These are phyloP conservation scores for Sisyra terminalis DNA, from an alignment of 2,888 invertebrate species.

Conservation along the genomic window DNA sequence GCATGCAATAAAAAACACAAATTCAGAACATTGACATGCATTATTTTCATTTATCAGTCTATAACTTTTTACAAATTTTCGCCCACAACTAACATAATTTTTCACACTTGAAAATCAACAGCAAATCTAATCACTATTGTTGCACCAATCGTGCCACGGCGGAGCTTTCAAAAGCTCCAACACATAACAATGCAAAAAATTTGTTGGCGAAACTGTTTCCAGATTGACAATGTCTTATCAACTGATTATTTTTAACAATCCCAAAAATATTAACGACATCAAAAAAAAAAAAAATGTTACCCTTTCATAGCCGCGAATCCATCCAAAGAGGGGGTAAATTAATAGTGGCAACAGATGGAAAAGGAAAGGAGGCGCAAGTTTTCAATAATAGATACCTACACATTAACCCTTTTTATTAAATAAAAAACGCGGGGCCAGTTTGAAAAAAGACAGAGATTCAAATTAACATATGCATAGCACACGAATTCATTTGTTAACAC, in stretches of 20 bases:
- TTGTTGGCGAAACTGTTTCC: too few species aligned
- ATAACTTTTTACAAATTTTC: too few species aligned
- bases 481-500: constrained; percentile 2
- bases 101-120: too few species aligned
- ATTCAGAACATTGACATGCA: too few species aligned
- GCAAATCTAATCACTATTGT: too few species aligned
- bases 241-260: not conserved
- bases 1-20: too few species aligned
- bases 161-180: too few species aligned
- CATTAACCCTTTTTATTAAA: constrained; percentile 4
- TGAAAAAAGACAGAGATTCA: not conserved
- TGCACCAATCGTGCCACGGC: too few species aligned
- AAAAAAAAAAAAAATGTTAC: constrained; percentile 1
- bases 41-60: too few species aligned
- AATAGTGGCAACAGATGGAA: constrained; percentile 2
- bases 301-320: constrained; percentile 2
- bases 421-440: not conserved
- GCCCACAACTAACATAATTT: too few species aligned
- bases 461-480: constrained; percentile 6
- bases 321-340: constrained; percentile 3
- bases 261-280: not conserved
- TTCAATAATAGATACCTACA: constrained; percentile 1
- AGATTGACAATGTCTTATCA: not conserved
- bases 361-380: not conserved
- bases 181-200: too few species aligned